Evolutionary conservation across 2,113 vertebrate species (phyloP), one percentile per base, ranked within the genome.

Genomic region (Cyprinodon brontotheroides): DNA sequence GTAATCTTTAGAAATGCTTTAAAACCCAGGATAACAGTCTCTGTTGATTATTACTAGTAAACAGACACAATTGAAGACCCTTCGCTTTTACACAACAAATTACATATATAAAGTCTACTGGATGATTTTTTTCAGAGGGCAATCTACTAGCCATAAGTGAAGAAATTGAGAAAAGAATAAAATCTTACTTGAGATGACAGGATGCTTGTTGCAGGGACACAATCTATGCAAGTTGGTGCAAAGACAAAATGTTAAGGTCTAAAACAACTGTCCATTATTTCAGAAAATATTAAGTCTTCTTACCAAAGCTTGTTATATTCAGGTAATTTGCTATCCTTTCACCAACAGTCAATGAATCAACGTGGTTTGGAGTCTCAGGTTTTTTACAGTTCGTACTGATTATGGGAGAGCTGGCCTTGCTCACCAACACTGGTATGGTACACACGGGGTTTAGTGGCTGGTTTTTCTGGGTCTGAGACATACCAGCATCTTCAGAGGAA

Each of bases 231-330:
- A 45, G 17, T 29, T 29, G 17, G 15, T 40, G 22, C n/a, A 37
- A 53, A 39, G 8, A 50, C 10, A 40, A 64, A 17, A 2, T 1
- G 0, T 15, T 22, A 14, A 11, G 36, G 43, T 50, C n/a, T 3
- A 53, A 53, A 50, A 53, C 6, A 57, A n/a, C 20, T 20, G 0
- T n/a, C n/a, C 50, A n/a, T 15, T n/a, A 57, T 57, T 57, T 57
- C 3, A 9, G 8, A 57, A 29, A 6, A 1, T 37, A 7, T 5
- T 40, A 57, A 5, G 4, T 66, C 53, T 61, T 41, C 74, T 89
- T 72, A 89, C 87, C 0, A 15, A 89, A 61, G 22, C 0, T 22
- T 0, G 50, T 0, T 3, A 0, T 10, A 20, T 0, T 0, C 0
- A 87, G 22, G 2, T 38, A 11, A 0, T 10, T 0, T 3, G 69